Conservation (phyloP, 2,888 invertebrate genomes). For the Acleris emargana region DNA sequence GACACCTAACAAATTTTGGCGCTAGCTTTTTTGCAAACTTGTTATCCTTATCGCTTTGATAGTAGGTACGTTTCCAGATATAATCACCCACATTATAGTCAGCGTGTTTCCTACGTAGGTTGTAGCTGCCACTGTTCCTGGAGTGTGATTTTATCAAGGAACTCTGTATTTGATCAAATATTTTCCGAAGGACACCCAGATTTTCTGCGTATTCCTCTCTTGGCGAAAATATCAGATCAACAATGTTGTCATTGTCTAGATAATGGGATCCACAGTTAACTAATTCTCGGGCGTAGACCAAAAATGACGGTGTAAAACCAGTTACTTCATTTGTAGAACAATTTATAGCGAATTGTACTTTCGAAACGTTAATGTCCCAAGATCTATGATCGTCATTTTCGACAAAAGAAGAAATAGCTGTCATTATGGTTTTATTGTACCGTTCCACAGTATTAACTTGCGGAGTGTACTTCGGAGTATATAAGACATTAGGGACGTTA, state of each 20-base stretch:
- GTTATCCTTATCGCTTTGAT: conserved; percentile 11
- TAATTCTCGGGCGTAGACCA: conserved; percentile 37
- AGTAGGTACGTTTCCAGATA: neutral
- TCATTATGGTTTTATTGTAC: too few relatives aligned
- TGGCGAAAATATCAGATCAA: conserved; percentile 36
- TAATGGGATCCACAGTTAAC: conserved; percentile 8
- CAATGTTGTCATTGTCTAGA: conserved; percentile 24
- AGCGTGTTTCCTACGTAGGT: neutral
- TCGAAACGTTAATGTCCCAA: too few relatives aligned
- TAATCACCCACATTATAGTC: neutral
- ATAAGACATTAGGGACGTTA: conserved; percentile 16
- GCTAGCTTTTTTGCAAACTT: conserved; percentile 19
- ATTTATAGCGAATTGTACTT: conserved; percentile 5
- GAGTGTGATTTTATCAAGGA: conserved; percentile 2
- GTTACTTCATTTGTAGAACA: conserved; percentile 11
- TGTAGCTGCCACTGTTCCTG: neutral
- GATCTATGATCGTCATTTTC: too few relatives aligned
- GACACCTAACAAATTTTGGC: conserved; percentile 17
- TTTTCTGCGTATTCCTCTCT: conserved; percentile 26
- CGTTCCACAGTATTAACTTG: too few relatives aligned
- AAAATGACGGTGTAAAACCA: conserved; percentile 41
- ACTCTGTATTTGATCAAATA: conserved; percentile 12
- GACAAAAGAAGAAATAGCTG: too few relatives aligned
- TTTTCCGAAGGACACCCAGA: conserved; percentile 8
- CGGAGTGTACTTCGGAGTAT: neutral